A percentile compares a stretch with the other conserved stretches of the same genome.
phyloP scores from a whole-genome alignment of 2,888 invertebrate genomes.

The Camponotus fellah region DNA sequence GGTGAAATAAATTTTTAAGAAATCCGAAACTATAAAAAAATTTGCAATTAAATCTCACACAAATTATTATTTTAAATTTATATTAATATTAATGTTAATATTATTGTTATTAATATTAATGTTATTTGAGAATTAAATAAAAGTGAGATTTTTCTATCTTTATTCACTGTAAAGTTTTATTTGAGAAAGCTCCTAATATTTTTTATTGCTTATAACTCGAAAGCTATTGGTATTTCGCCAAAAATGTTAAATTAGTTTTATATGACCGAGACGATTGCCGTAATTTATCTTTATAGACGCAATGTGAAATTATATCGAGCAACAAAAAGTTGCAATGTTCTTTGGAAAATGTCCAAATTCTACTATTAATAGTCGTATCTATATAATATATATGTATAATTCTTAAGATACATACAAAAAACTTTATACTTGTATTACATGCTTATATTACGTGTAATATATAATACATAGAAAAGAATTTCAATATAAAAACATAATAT shows the following conservation, averaged over 20 bases:
- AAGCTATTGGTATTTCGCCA: neutral
- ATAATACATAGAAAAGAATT: neutral
- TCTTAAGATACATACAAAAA: neutral
- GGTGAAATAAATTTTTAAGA: neutral
- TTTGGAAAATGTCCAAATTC: constrained; percentile 30
- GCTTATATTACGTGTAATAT: neutral
- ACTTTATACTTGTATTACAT: neutral
- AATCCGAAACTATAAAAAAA: neutral
- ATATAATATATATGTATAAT: neutral
- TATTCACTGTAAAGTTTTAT: neutral
- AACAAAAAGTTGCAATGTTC: neutral
- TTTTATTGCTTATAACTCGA: constrained; percentile 7
- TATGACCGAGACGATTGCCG: constrained; percentile 5
- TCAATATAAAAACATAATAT: neutral
- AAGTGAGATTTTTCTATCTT: neutral
- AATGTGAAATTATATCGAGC: constrained; percentile 1
- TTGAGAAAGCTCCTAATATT: neutral
- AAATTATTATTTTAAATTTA: neutral
- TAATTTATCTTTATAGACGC: constrained; percentile 19
- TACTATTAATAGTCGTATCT: neutral
- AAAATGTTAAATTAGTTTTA: constrained; percentile 26
- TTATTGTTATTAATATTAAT: constrained; percentile 3
- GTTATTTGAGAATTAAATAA: neutral
- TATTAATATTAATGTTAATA: no score
- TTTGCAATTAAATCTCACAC: neutral